These are phyloP conservation scores for Bicyclus anynana DNA, from an alignment of 1,140 invertebrate genomes.

Conservation along the genomic window DNA sequence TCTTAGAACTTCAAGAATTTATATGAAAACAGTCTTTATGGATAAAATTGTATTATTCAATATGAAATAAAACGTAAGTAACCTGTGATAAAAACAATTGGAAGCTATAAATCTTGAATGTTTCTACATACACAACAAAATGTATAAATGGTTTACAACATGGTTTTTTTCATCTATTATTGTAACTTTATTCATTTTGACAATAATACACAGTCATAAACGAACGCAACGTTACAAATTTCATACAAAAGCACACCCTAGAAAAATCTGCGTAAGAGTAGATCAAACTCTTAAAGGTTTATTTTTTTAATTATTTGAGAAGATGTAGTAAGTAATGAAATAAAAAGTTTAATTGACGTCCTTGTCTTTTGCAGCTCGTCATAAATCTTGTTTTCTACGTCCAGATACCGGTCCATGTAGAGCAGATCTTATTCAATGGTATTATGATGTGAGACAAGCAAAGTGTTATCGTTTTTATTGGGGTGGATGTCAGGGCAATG, in stretches of 20 bases:
- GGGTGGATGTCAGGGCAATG: constrained; percentile 95
- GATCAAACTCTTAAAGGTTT: constrained; percentile 26
- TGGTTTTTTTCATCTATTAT: background rate
- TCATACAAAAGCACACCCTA: constrained; percentile 8
- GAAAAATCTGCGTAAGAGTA: constrained; percentile 23
- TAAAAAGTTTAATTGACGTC: background rate
- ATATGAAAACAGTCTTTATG: too few species aligned
- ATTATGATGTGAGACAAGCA: constrained; percentile 90
- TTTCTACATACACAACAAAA: background rate
- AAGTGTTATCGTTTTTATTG: constrained; percentile 95
- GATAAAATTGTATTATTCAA: background rate
- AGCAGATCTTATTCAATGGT: constrained; percentile 92
- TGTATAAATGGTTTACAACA: background rate
- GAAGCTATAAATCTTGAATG: background rate
- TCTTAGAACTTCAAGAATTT: too few species aligned
- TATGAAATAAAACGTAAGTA: background rate
- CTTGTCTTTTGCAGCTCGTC: constrained; percentile 36
- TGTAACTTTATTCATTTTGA: background rate
- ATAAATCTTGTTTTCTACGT: constrained; percentile 82
- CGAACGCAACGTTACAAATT: constrained; percentile 12
- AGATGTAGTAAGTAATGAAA: too few species aligned
- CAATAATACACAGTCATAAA: constrained; percentile 8
- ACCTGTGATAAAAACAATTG: background rate
- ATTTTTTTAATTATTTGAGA: background rate
- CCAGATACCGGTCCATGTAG: constrained; percentile 86